A percentile compares a stretch with the other conserved stretches of the same genome.
phyloP scores from a whole-genome alignment of 2,113 vertebrate species.

The Rhegmatorhina hoffmannsi region DNA sequence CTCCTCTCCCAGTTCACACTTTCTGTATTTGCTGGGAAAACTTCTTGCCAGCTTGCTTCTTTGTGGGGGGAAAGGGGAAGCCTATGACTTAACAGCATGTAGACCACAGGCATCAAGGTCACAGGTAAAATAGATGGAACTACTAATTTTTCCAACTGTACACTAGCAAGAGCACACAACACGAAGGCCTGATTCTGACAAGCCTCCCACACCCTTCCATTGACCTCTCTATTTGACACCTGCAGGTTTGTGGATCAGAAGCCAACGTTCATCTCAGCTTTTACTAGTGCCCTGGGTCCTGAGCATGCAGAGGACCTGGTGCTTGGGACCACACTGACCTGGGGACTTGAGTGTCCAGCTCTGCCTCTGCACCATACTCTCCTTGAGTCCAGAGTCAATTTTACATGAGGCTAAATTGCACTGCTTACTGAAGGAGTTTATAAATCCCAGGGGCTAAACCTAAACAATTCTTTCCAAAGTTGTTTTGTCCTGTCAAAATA shows the following conservation, averaged over 20 bases:
- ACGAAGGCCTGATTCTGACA: neutral
- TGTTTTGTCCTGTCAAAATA: neutral
- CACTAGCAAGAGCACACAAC: neutral
- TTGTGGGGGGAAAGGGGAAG: neutral
- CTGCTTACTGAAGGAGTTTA: neutral
- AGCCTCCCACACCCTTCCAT: neutral
- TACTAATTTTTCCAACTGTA: neutral
- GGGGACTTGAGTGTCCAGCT: rapidly evolving
- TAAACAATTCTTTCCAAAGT: neutral
- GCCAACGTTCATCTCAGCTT: neutral
- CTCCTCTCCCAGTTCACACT: neutral
- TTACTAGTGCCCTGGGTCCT: neutral
- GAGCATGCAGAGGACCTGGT: neutral
- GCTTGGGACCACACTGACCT: neutral
- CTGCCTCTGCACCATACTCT: neutral
- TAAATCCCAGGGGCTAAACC: neutral
- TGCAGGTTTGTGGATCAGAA: neutral
- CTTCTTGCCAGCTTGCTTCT: neutral
- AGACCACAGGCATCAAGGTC: neutral
- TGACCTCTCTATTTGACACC: neutral
- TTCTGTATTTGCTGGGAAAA: neutral
- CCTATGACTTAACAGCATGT: neutral
- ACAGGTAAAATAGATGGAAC: neutral
- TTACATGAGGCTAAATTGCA: neutral
- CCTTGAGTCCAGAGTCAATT: neutral